phyloP scores from a whole-genome alignment of 53 echinoderm and acorn worm species.

The Zoroaster sp. region DNA sequence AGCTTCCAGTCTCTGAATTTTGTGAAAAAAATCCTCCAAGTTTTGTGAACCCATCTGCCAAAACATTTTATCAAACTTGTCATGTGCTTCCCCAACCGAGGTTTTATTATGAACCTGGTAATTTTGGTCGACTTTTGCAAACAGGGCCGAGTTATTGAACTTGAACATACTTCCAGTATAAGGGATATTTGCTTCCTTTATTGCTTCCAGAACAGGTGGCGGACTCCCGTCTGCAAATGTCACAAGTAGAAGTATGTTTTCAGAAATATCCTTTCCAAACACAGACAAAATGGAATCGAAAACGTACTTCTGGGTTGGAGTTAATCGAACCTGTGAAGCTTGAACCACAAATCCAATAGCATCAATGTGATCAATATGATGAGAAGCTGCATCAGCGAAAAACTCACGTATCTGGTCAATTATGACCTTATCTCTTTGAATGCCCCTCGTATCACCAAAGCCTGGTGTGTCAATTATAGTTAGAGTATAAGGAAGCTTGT shows the following conservation, averaged over 20 bases:
- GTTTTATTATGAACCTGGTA: background rate
- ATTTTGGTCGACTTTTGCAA: background rate
- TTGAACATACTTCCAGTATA: slow-evolving; percentile 44
- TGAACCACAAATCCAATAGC: slow-evolving; percentile 74
- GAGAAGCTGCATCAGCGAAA: slow-evolving; percentile 30
- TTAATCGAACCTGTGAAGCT: slow-evolving; percentile 54
- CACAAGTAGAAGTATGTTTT: slow-evolving; percentile 57
- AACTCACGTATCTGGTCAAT: slow-evolving; percentile 64
- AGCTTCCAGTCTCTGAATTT: slow-evolving; percentile 5
- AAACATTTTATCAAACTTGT: background rate
- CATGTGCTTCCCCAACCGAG: background rate
- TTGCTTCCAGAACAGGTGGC: slow-evolving; percentile 62
- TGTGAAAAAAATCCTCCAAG: slow-evolving; percentile 34
- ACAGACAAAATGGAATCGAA: slow-evolving; percentile 63
- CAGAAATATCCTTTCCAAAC: slow-evolving; percentile 72
- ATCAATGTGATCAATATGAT: slow-evolving; percentile 68
- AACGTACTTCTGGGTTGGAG: slow-evolving; percentile 64
- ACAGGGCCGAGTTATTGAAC: slow-evolving; percentile 73
- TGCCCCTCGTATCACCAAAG: slow-evolving; percentile 75
- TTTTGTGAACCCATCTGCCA: slow-evolving; percentile 52
- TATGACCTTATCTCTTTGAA: slow-evolving; percentile 66
- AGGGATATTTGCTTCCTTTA: slow-evolving; percentile 55
- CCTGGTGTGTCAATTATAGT: slow-evolving; percentile 80
- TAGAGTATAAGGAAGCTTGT: slow-evolving; percentile 31
- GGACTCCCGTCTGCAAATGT: slow-evolving; percentile 60